Percentiles rank a stretch among this genome's conserved stretches.
These are phyloP conservation scores for Crotalus horridus DNA, from an alignment of 2,113 vertebrate genomes.

Conservation along the genomic window DNA sequence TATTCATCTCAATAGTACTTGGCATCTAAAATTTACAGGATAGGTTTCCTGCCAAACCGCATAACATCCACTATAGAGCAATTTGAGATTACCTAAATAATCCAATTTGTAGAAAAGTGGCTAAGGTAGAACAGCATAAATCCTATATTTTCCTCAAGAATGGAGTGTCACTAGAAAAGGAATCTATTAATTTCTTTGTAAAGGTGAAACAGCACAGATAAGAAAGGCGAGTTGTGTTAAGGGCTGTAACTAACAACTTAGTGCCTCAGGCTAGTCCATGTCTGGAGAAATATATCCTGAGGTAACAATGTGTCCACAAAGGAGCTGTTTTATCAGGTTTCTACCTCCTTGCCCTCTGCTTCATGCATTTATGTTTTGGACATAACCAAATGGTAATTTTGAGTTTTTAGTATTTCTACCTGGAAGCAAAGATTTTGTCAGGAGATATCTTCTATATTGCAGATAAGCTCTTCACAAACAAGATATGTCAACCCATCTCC, in stretches of 20 bases:
- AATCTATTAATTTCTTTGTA: constrained; percentile 1
- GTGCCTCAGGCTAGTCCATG: constrained; percentile 5
- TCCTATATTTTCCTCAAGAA: background rate
- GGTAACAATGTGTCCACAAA: constrained; percentile 7
- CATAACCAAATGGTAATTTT: background rate
- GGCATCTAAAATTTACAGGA: background rate
- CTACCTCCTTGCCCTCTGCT: background rate
- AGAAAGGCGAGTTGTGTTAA: background rate
- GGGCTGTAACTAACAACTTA: background rate
- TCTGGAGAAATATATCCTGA: constrained; percentile 9
- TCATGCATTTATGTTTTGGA: background rate
- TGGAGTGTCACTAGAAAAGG: background rate
- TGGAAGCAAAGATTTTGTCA: background rate
- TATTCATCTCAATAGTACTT: background rate
- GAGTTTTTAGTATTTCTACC: background rate
- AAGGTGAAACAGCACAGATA: constrained; percentile 10
- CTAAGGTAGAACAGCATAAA: constrained; percentile 9
- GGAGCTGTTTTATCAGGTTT: background rate
- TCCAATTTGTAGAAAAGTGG: constrained; percentile 23
- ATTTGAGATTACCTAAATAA: constrained; percentile 20
- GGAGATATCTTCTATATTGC: background rate
- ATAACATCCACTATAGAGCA: background rate
- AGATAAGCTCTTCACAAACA: background rate
- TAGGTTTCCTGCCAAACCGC: background rate
- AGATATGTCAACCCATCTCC: background rate